Base-by-base conservation (phyloP, 1,140 invertebrate species). In the Luehdorfia chinensis region DNA sequence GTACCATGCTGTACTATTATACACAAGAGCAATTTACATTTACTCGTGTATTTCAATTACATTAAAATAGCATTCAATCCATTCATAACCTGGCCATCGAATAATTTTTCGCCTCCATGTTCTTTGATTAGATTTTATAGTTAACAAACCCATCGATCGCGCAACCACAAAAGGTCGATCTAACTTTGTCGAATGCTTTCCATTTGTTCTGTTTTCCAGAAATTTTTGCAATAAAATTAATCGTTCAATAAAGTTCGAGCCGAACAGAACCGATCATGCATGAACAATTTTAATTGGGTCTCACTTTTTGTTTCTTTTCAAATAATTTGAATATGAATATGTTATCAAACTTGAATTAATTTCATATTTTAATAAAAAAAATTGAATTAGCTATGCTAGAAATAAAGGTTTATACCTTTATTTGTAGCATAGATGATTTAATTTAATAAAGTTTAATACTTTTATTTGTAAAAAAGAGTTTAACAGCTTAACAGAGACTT, bases 161-260 rank as follows among this genome's bases (percentile, higher is more conserved):
- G 32, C 33, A 44, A 66, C 77, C 75, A 68, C 76, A 80, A 84
- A 80, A 72, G 71, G 66, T 64, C 66, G 58, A 50, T 50, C 60
- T 61, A 62, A 62, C 66, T 59, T 59, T 63, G 51, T 70, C 59
- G 44, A 43, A 53, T 62, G 53, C 71, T 76, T 74, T 65, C 75
- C 72, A 84, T 84, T 84, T 71, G 75, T 81, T 79, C 63, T 76
- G 73, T 69, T 77, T 78, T 80, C 76, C 78, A 85, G 76, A 85
- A 85, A 83, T 79, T 85, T 85, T 76, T 64, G 74, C 78, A 83
- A 81, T 85, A 81, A 85, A 85, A 83, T 85, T 85, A 85, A 85
- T 85, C 72, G 78, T 73, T 76, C 78, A 80, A 85, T 84, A 81
- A 81, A 84, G 81, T 72, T 68, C 55, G 58, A 68, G 59, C 52